Evolutionary conservation across 2,797 vertebrate species (phyloP), one percentile per base, ranked within the genome.

Genomic region (Onychomys torridus): DNA sequence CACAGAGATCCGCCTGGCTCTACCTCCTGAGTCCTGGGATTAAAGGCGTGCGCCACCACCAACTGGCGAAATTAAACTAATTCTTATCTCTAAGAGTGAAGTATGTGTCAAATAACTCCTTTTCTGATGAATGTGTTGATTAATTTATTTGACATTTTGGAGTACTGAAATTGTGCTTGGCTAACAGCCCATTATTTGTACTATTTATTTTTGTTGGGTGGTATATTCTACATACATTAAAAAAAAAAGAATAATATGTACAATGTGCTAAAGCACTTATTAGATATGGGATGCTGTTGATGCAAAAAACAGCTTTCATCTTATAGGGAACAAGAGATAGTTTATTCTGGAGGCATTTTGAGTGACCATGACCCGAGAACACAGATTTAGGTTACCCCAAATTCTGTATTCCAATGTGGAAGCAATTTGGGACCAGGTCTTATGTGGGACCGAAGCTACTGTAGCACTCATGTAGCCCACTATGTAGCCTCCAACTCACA

Each of bases 171-270:
- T 86, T 97, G 84, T n/a, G 23, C 17, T 73, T 83, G 37, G 46
- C 75, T 4, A 55, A 2, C 83, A 84, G 17, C 49, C 89, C 69
- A 65, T 69, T 95, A 59, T 91, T 61, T 89, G 37, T 6, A 34
- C 11, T 89, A 8, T 89, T 89, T 76, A 69, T 73, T 93, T 94
- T 96, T 98, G 29, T 40, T 90, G 32, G 19, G 32, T 93, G 59
- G 4, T 79, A 95, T 96, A 69, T 88, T 96, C 55, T 95, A 29
- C 63, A 25, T 82, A 52, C 27, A 49, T 59, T 69, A 79, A 90
- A 78, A 84, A n/a, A 43, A 89, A 19, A 75, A 83, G 3, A 63
- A 55, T 90, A 94, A 40, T 61, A 81, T 69, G 14, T 89, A 23
- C 23, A 63, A 1, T 57, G 27, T 95, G 46, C 43, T 34, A 37